Evolutionary conservation across 2,888 invertebrate species (phyloP).

Genomic region (Lysandra bellargus): DNA sequence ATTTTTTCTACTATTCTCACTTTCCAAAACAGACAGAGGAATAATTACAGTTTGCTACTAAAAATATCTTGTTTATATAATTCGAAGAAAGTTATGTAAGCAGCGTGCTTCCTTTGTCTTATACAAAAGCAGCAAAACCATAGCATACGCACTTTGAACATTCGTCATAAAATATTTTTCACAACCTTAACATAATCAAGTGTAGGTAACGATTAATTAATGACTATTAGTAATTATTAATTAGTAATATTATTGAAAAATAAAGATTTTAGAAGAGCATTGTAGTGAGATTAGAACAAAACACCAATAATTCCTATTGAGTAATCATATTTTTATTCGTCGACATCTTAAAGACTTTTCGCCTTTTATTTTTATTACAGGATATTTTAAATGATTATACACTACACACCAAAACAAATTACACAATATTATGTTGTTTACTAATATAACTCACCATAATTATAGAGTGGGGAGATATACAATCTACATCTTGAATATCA

Average conservation of each 20-base stretch:
- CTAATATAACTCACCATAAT: conserved; percentile 13
- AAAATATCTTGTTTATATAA: neutral
- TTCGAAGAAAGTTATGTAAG: neutral
- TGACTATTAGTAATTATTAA: neutral
- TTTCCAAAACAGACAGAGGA: too few relatives aligned
- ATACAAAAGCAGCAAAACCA: neutral
- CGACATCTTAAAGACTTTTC: neutral
- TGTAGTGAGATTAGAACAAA: neutral
- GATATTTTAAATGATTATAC: neutral
- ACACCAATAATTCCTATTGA: neutral
- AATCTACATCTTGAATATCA: conserved; percentile 24
- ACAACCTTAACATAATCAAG: too few relatives aligned
- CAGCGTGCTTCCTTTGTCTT: neutral
- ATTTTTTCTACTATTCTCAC: too few relatives aligned
- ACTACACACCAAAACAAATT: neutral
- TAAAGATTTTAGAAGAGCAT: neutral
- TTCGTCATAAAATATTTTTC: too few relatives aligned
- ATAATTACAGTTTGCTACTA: too few relatives aligned
- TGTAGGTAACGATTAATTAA: neutral
- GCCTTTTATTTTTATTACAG: neutral
- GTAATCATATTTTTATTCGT: neutral
- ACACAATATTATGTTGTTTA: conserved; percentile 9
- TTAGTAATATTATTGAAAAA: neutral
- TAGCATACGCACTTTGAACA: neutral
- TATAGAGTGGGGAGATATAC: neutral